Conservation (phyloP, 2,888 invertebrate species). For the Anthoptus insignis region DNA sequence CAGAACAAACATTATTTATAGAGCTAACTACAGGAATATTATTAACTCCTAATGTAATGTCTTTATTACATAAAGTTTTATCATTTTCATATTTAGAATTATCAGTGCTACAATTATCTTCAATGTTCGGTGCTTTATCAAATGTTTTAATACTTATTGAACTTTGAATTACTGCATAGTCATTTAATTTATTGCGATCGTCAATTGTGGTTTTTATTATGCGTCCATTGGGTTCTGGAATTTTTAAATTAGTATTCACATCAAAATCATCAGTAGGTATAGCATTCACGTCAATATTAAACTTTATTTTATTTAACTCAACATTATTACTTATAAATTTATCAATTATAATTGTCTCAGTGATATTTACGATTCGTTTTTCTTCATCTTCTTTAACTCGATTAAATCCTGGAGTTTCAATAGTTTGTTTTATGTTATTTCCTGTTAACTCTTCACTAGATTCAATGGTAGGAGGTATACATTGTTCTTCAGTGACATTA, state of each 20-base stretch:
- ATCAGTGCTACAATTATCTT: conserved; percentile 15
- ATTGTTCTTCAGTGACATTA: not conserved
- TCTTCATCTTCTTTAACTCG: conserved; percentile 10
- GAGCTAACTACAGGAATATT: not conserved
- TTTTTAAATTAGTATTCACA: conserved; percentile 36
- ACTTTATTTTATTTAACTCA: conserved; percentile 30
- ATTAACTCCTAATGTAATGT: not conserved
- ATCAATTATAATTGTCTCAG: conserved; percentile 29
- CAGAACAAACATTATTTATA: conserved; percentile 20
- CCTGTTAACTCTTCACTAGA: not conserved
- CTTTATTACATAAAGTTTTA: not conserved
- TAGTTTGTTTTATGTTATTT: not conserved
- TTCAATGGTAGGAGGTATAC: not conserved
- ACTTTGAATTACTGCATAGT: conserved; percentile 12
- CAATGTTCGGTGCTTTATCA: not conserved
- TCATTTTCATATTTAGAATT: conserved; percentile 9
- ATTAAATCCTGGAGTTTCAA: not conserved
- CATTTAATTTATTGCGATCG: conserved; percentile 2
- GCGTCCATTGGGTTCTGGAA: conserved; percentile 31
- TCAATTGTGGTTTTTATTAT: conserved; percentile 5
- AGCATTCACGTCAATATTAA: conserved; percentile 26
- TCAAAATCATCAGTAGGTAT: conserved; percentile 23
- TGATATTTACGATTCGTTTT: conserved; percentile 34
- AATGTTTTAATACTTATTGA: conserved; percentile 5
- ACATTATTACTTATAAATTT: conserved; percentile 34